phyloP scores from a whole-genome alignment of 2,888 invertebrate genomes.

The Gymnocheta viridis region DNA sequence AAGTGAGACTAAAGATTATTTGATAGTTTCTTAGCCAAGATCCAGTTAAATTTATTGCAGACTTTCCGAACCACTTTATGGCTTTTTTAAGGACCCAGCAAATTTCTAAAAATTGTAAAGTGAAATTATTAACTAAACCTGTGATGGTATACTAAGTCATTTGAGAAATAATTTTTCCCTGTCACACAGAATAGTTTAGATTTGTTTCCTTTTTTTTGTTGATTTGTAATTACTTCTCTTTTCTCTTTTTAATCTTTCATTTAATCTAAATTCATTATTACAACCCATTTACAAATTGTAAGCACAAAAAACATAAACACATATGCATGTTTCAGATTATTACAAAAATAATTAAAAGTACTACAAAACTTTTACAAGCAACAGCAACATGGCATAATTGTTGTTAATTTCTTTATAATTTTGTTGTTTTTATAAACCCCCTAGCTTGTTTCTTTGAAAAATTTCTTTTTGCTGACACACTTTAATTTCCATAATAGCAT shows the following conservation, averaged over 20 bases:
- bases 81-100: too few relatives aligned
- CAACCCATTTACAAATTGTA: constrained; percentile 39
- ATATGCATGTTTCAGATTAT: constrained; percentile 38
- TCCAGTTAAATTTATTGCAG: too few relatives aligned
- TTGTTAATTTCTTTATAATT: constrained; percentile 54
- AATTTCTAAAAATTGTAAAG: too few relatives aligned
- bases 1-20: too few relatives aligned
- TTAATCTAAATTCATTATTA: constrained; percentile 35
- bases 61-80: too few relatives aligned
- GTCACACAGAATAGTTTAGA: neutral
- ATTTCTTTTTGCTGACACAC: constrained; percentile 56
- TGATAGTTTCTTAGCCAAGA: too few relatives aligned
- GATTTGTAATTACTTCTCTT: neutral
- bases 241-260: too few relatives aligned
- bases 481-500: constrained; percentile 58
- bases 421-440: constrained; percentile 34
- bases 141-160: too few relatives aligned
- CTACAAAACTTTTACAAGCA: constrained; percentile 41
- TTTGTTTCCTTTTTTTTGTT: neutral
- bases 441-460: neutral
- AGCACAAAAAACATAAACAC: neutral
- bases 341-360: constrained; percentile 63
- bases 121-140: too few relatives aligned
- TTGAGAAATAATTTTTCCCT: neutral
- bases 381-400: constrained; percentile 60